Conservation (phyloP, 1,140 invertebrate species). For the Macrocentrus cingulum region DNA sequence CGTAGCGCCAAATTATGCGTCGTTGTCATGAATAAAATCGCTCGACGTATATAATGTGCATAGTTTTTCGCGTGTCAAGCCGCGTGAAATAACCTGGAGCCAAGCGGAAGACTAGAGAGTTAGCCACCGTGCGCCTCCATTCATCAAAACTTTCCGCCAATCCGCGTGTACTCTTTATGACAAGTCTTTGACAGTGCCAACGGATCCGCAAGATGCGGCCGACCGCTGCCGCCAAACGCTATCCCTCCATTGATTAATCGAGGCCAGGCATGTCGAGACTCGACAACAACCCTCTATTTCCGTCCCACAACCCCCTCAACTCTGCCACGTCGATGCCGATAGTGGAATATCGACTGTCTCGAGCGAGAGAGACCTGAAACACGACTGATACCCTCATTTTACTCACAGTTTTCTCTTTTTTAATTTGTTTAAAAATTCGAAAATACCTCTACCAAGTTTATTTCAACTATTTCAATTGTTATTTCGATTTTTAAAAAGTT, state of each 20-base stretch:
- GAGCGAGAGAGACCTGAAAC: slow-evolving; percentile 29
- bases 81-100: not conserved
- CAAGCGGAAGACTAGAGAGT: not conserved
- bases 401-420: not conserved
- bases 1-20: not conserved
- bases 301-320: slow-evolving; percentile 23
- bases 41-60: not conserved
- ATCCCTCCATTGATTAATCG: slow-evolving; percentile 39
- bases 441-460: too few relatives aligned
- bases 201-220: slow-evolving; percentile 19
- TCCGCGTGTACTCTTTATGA: slow-evolving; percentile 31
- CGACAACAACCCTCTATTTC: slow-evolving; percentile 51
- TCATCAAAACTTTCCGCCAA: slow-evolving; percentile 42
- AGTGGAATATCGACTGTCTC: slow-evolving; percentile 43
- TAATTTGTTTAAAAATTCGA: too few relatives aligned
- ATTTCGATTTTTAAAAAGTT: too few relatives aligned
- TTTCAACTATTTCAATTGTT: too few relatives aligned
- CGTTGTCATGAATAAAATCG: slow-evolving; percentile 4
- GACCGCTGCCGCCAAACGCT: slow-evolving; percentile 43
- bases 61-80: not conserved
- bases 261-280: slow-evolving; percentile 49
- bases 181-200: slow-evolving; percentile 30
- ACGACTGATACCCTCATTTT: not conserved
- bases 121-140: slow-evolving; percentile 26
- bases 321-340: slow-evolving; percentile 37